A percentile compares a stretch with the other conserved stretches of the same genome.
These are phyloP conservation scores for Lacerta agilis DNA, from an alignment of 2,797 vertebrate genomes.

Conservation along the genomic window DNA sequence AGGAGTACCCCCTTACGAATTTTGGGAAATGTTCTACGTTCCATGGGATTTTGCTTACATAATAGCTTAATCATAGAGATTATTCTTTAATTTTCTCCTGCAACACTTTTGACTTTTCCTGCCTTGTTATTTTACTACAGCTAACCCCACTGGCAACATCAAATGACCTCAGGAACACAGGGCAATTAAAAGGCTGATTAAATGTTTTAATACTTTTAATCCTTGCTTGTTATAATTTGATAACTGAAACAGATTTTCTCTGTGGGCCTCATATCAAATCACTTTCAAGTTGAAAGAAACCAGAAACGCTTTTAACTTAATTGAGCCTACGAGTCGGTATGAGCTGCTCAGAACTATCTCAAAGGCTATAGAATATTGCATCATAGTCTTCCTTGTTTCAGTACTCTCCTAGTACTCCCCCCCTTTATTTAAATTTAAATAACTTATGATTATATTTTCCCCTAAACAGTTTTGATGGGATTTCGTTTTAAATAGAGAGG, in stretches of 20 bases:
- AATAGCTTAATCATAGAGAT: constrained; percentile 70
- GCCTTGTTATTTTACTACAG: constrained; percentile 72
- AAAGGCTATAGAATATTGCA: constrained; percentile 66
- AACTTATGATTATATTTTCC: not conserved
- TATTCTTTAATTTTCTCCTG: constrained; percentile 62
- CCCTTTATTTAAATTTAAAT: not conserved
- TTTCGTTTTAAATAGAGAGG: not conserved
- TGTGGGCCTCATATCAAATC: constrained; percentile 80
- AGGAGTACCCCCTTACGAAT: constrained; percentile 15
- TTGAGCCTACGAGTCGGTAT: constrained; percentile 73
- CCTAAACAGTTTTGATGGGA: not conserved
- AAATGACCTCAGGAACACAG: constrained; percentile 73
- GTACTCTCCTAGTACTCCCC: not conserved
- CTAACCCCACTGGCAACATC: constrained; percentile 75
- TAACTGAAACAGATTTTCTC: constrained; percentile 83
- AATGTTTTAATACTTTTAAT: constrained; percentile 85
- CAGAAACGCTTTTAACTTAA: constrained; percentile 82
- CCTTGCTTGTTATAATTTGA: constrained; percentile 85
- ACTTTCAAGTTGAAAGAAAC: constrained; percentile 84
- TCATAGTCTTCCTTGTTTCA: constrained; percentile 55
- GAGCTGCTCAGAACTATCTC: constrained; percentile 69
- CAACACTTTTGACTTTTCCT: constrained; percentile 59
- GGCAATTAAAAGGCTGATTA: constrained; percentile 78
- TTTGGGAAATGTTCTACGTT: constrained; percentile 68
- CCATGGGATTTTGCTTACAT: constrained; percentile 58